Conservation (phyloP, 2,113 vertebrate genomes). For the Phyllostomus discolor region DNA sequence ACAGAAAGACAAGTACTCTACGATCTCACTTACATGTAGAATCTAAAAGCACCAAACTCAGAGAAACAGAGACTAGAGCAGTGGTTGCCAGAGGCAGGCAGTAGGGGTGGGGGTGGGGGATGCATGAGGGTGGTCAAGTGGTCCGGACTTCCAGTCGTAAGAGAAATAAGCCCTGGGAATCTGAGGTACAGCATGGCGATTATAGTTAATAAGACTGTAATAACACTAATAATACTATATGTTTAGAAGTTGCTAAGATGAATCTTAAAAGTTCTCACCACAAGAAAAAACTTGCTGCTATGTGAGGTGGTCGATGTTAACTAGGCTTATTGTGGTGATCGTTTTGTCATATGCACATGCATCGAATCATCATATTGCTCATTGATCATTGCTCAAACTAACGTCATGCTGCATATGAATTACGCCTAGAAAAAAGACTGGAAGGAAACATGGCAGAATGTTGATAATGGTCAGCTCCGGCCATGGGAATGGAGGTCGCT, state of each 20-base stretch:
- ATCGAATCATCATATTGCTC: not conserved
- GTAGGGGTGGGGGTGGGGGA: no score
- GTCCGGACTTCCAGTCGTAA: not conserved
- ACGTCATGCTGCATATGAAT: not conserved
- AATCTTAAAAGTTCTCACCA: not conserved
- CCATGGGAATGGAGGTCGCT: not conserved
- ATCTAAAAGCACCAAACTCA: not conserved
- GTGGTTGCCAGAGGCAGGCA: not conserved
- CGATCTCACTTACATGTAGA: not conserved
- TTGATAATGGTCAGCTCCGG: not conserved
- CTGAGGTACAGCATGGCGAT: not conserved
- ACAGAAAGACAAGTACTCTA: not conserved
- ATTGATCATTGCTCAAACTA: not conserved
- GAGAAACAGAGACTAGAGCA: not conserved
- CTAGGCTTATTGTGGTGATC: not conserved
- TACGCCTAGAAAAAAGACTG: not conserved
- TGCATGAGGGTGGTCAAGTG: not conserved
- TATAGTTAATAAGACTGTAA: not conserved
- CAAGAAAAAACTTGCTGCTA: not conserved
- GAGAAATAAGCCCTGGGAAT: not conserved
- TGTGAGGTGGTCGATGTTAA: not conserved
- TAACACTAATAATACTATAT: no score
- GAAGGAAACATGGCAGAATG: not conserved
- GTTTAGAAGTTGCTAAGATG: not conserved
- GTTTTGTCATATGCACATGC: not conserved